Conservation (phyloP, 1,140 invertebrate genomes). For the Drosophila trapezifrons region DNA sequence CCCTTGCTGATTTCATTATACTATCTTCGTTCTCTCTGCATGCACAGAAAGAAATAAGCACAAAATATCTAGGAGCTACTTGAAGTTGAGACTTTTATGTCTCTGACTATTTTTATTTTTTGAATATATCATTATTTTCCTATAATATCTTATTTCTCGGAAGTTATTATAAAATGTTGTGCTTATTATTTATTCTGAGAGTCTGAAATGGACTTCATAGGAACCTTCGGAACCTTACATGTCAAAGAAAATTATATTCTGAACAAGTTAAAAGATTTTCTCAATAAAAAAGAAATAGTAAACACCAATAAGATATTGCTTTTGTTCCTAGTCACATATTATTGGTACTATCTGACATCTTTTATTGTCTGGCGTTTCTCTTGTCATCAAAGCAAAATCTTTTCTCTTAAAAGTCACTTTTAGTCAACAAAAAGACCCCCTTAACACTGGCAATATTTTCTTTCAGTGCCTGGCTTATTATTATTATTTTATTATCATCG, state of each 20-base stretch:
- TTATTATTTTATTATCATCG: conserved; percentile 55
- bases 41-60: conserved; percentile 1
- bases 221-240: too few species aligned
- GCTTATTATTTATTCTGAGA: background rate
- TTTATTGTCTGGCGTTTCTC: too few species aligned
- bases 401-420: background rate
- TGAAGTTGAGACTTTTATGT: too few species aligned
- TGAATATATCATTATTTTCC: background rate
- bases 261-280: too few species aligned
- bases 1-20: conserved; percentile 3
- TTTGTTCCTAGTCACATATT: background rate
- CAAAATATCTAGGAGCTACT: too few species aligned
- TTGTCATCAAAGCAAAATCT: background rate
- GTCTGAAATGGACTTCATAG: too few species aligned
- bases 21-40: conserved; percentile 14
- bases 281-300: too few species aligned
- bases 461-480: conserved; percentile 40
- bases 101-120: background rate
- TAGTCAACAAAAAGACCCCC: background rate
- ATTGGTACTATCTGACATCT: background rate
- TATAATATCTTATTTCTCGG: too few species aligned
- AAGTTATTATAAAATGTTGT: too few species aligned
- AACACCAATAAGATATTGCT: too few species aligned
- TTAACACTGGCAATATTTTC: conserved; percentile 13
- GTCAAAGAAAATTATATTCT: too few species aligned